phyloP scores from a whole-genome alignment of 2,113 vertebrate genomes.

The Neogale vison region DNA sequence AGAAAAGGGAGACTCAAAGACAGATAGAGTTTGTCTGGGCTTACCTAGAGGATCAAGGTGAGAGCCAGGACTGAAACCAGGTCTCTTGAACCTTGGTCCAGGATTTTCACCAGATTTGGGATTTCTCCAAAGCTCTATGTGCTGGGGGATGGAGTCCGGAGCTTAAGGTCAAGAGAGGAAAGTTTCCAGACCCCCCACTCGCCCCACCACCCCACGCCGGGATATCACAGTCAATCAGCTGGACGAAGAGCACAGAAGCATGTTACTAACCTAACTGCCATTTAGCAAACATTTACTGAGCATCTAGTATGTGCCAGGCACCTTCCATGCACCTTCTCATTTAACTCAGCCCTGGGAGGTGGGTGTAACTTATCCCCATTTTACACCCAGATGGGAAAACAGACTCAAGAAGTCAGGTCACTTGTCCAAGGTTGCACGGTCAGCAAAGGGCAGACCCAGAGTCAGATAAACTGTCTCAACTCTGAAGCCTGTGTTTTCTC shows the following conservation, averaged over 20 bases:
- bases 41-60: background rate
- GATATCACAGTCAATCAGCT: background rate
- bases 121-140: background rate
- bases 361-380: background rate
- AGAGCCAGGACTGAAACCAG: background rate
- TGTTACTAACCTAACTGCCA: background rate
- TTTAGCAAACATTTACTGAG: background rate
- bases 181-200: background rate
- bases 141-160: background rate
- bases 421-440: background rate
- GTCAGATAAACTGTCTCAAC: background rate
- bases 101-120: background rate
- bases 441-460: background rate
- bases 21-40: background rate
- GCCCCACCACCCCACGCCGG: fast-evolving
- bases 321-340: background rate
- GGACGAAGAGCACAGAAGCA: background rate
- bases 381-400: background rate
- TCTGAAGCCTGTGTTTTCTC: background rate
- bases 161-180: background rate
- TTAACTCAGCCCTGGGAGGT: background rate
- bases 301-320: background rate
- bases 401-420: background rate
- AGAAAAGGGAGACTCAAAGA: background rate
- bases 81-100: background rate